These are phyloP conservation scores for Boloria euphrosyne DNA, from an alignment of 2,888 invertebrate species.

Conservation along the genomic window DNA sequence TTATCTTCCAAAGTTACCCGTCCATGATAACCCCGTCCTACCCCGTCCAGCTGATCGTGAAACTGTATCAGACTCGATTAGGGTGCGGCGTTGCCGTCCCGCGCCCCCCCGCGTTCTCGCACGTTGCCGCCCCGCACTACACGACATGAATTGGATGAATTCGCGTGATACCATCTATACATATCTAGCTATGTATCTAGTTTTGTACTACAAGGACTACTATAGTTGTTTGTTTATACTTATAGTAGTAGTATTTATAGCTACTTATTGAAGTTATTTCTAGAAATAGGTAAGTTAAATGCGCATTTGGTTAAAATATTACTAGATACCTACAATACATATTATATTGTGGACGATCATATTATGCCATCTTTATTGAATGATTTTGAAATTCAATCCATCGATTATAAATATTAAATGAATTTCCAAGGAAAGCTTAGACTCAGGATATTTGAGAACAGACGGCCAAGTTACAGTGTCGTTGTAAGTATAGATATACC, in stretches of 20 bases:
- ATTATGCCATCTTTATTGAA: too few species aligned
- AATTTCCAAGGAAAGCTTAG: neutral
- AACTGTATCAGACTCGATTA: conserved; percentile 1
- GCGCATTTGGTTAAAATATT: too few species aligned
- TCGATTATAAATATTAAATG: too few species aligned
- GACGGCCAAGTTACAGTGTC: conserved; percentile 1
- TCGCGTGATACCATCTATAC: conserved; percentile 5
- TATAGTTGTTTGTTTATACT: conserved; percentile 14
- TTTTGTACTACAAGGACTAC: conserved; percentile 18
- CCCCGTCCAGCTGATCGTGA: conserved; percentile 16
- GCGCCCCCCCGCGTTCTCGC: neutral
- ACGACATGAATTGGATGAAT: conserved; percentile 14
- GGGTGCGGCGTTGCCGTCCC: conserved; percentile 15
- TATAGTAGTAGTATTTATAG: neutral
- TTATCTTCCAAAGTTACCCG: too few species aligned
- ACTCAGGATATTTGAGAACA: conserved; percentile 7
- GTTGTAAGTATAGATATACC: conserved; percentile 8
- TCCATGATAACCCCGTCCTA: too few species aligned
- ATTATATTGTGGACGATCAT: too few species aligned
- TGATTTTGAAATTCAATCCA: too few species aligned
- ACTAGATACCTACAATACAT: too few species aligned
- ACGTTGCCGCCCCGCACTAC: conserved; percentile 23
- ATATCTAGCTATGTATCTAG: neutral
- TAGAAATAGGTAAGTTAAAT: too few species aligned
- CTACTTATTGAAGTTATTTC: too few species aligned